Conservation (phyloP, 2,113 vertebrate species). For the Macroglossus sobrinus region DNA sequence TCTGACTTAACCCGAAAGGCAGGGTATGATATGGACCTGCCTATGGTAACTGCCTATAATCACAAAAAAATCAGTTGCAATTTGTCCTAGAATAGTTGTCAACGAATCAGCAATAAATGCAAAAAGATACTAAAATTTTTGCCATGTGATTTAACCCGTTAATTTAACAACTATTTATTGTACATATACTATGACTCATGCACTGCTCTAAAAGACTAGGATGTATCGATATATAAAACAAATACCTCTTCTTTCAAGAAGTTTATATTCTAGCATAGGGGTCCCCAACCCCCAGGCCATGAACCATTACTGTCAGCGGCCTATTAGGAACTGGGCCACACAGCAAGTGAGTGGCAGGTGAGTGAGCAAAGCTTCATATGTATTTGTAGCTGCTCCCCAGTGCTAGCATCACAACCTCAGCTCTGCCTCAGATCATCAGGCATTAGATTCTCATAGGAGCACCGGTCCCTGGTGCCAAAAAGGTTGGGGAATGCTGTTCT, state of each 20-base stretch:
- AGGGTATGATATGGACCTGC: neutral
- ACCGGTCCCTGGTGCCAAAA: no score
- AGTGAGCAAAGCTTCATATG: no score
- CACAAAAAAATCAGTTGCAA: neutral
- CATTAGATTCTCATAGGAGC: no score
- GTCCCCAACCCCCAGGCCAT: no score
- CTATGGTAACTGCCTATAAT: neutral
- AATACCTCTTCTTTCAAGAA: neutral
- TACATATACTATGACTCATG: neutral
- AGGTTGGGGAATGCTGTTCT: neutral
- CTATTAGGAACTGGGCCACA: no score
- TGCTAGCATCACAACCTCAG: no score
- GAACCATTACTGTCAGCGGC: no score
- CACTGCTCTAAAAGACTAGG: neutral
- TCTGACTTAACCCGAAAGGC: neutral
- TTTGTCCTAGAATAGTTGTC: neutral
- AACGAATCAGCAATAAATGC: neutral
- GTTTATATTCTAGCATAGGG: neutral
- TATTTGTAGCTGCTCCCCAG: no score
- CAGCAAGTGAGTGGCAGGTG: no score
- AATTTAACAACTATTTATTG: neutral
- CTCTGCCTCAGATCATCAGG: no score
- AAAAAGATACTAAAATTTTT: neutral
- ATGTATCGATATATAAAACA: neutral
- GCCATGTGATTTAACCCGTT: neutral